Evolutionary conservation across 1,140 invertebrate species (phyloP).

Genomic region (Drosophila micromelanica): DNA sequence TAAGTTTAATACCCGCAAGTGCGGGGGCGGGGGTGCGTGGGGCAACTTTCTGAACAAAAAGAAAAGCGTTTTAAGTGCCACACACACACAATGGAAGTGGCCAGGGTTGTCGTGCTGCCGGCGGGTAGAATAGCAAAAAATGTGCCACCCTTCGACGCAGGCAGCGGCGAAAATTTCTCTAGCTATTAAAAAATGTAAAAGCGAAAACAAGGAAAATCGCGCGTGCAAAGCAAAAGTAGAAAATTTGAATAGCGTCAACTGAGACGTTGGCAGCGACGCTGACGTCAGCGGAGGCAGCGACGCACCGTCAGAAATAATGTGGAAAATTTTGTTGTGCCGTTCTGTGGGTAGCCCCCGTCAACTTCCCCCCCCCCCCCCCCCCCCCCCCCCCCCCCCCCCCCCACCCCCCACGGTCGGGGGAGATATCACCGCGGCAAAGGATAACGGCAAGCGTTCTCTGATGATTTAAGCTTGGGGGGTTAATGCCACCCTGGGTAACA

Average conservation of each 20-base stretch:
- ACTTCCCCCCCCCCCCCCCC: too few relatives aligned
- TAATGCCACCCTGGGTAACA: slow-evolving; percentile 41
- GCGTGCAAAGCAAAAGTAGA: slow-evolving; percentile 79
- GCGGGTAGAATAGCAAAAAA: slow-evolving; percentile 46
- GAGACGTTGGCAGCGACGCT: slow-evolving; percentile 16
- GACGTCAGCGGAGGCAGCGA: background rate
- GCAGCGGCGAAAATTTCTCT: slow-evolving; percentile 64
- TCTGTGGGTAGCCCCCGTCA: slow-evolving; percentile 39
- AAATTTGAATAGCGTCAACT: slow-evolving; percentile 74
- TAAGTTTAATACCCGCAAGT: slow-evolving; percentile 82
- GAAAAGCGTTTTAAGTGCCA: slow-evolving; percentile 72
- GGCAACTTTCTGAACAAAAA: slow-evolving; percentile 46
- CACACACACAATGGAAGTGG: slow-evolving; percentile 42
- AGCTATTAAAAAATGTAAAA: slow-evolving; percentile 83
- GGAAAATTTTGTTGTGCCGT: slow-evolving; percentile 68
- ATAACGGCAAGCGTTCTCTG: slow-evolving; percentile 46
- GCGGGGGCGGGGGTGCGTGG: slow-evolving; percentile 31
- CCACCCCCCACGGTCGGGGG: too few relatives aligned
- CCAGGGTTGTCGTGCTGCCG: slow-evolving; percentile 63
- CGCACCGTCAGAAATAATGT: slow-evolving; percentile 60
- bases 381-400: too few relatives aligned
- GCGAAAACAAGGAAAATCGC: slow-evolving; percentile 82
- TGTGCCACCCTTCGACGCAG: slow-evolving; percentile 60
- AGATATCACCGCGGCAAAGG: slow-evolving; percentile 43
- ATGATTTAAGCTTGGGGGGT: slow-evolving; percentile 54